These are phyloP conservation scores for Salpingus planirostris DNA, from an alignment of 2,888 invertebrate species.

Conservation along the genomic window DNA sequence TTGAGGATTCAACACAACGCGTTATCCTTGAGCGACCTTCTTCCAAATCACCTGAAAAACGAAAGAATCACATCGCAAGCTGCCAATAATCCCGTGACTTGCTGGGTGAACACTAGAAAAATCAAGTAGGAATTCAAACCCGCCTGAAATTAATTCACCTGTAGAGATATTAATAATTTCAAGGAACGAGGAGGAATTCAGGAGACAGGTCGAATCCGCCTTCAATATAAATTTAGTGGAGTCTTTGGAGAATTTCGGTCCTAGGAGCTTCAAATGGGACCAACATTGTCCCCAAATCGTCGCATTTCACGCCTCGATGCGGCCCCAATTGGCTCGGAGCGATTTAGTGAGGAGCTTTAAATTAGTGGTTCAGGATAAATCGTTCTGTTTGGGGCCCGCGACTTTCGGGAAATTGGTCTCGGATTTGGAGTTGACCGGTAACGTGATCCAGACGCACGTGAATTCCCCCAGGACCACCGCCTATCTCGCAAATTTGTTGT, in stretches of 20 bases:
- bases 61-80: slow-evolving; percentile 53
- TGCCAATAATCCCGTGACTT: slow-evolving; percentile 51
- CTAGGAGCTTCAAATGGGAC: slow-evolving; percentile 36
- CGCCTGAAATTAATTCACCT: background rate
- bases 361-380: slow-evolving; percentile 60
- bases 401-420: slow-evolving; percentile 62
- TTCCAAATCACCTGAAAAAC: slow-evolving; percentile 64
- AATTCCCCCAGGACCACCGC: slow-evolving; percentile 72
- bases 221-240: slow-evolving; percentile 26
- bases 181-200: slow-evolving; percentile 20
- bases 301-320: slow-evolving; percentile 47
- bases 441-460: slow-evolving; percentile 70
- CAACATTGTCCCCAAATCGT: slow-evolving; percentile 46
- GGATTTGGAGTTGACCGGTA: slow-evolving; percentile 57
- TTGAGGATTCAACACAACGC: slow-evolving; percentile 68
- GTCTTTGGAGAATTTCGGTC: slow-evolving; percentile 19
- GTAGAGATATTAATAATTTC: slow-evolving; percentile 1
- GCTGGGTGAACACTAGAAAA: slow-evolving; percentile 73
- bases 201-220: slow-evolving; percentile 23
- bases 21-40: slow-evolving; percentile 54
- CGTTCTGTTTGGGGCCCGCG: slow-evolving; percentile 73
- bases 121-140: slow-evolving; percentile 45
- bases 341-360: slow-evolving; percentile 46
- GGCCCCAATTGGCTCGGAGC: slow-evolving; percentile 48
- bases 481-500: slow-evolving; percentile 61